Conservation (phyloP, 2,113 vertebrate species). For the Corythoichthys intestinalis region DNA sequence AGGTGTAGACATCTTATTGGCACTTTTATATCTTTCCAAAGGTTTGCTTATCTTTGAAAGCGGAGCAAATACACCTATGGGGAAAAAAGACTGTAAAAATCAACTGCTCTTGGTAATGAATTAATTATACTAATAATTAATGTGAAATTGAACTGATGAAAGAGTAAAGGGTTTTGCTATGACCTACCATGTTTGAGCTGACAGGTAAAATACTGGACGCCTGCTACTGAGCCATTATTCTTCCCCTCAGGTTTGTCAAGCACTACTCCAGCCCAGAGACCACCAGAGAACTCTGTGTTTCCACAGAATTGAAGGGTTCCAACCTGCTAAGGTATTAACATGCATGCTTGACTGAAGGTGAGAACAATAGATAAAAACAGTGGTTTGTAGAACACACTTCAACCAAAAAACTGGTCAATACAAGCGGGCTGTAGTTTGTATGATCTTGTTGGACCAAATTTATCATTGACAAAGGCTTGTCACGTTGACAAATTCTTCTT, state of each 20-base stretch:
- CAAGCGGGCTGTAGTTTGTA: background rate
- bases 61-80: constrained; percentile 91
- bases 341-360: background rate
- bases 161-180: constrained; percentile 33
- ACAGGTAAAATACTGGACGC: constrained; percentile 92
- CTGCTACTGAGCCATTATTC: constrained; percentile 89
- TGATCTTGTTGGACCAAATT: background rate
- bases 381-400: background rate
- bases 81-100: background rate
- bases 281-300: constrained; percentile 88
- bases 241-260: constrained; percentile 92
- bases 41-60: constrained; percentile 91
- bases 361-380: background rate
- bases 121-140: background rate
- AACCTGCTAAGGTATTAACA: constrained; percentile 65
- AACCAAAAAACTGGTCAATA: background rate
- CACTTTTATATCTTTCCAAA: constrained; percentile 73
- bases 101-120: background rate
- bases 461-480: background rate
- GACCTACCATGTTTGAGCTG: constrained; percentile 79
- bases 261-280: constrained; percentile 95
- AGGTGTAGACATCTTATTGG: constrained; percentile 48
- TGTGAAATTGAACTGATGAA: background rate
- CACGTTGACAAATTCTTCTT: background rate
- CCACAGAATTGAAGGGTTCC: constrained; percentile 90